Conservation (phyloP, 2,113 vertebrate species). For the Otolemur garnettii region DNA sequence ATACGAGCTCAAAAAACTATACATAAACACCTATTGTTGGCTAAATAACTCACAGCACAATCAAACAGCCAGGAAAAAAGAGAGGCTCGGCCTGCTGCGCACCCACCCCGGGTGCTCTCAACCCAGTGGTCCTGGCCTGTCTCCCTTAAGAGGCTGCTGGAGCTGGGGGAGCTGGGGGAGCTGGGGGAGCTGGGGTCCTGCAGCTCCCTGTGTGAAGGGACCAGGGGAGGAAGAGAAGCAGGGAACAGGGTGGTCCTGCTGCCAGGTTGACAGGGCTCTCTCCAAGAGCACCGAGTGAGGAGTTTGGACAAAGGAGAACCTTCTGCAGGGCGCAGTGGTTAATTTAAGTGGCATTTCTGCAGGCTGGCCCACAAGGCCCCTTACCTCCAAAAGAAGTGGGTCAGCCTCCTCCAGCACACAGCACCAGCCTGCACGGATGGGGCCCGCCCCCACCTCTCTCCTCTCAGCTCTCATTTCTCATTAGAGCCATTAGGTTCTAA, state of each 20-base stretch:
- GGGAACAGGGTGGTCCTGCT: neutral
- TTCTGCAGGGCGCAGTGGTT: neutral
- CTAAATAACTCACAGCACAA: conserved; percentile 85
- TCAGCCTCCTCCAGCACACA: conserved; percentile 10
- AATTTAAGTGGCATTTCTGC: conserved; percentile 53
- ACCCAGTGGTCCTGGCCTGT: neutral
- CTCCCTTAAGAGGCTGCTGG: neutral
- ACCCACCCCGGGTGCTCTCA: conserved; percentile 63
- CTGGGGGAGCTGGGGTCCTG: neutral
- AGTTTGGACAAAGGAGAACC: conserved; percentile 17
- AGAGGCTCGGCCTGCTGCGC: neutral
- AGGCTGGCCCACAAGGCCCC: conserved; percentile 11
- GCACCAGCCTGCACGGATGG: neutral
- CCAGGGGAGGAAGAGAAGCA: neutral
- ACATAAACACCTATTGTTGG: conserved; percentile 86
- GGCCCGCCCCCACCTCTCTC: conserved; percentile 29
- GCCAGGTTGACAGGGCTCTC: neutral
- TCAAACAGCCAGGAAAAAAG: conserved; percentile 57
- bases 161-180: neutral
- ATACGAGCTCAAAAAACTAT: conserved; percentile 81
- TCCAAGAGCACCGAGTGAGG: neutral
- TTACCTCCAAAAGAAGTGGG: conserved; percentile 64
- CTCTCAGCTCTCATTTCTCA: conserved; percentile 68
- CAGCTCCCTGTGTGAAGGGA: neutral
- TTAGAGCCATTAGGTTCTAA: conserved; percentile 68